These are phyloP conservation scores for Agrypnus murinus DNA, from an alignment of 2,888 invertebrate species.

Conservation along the genomic window DNA sequence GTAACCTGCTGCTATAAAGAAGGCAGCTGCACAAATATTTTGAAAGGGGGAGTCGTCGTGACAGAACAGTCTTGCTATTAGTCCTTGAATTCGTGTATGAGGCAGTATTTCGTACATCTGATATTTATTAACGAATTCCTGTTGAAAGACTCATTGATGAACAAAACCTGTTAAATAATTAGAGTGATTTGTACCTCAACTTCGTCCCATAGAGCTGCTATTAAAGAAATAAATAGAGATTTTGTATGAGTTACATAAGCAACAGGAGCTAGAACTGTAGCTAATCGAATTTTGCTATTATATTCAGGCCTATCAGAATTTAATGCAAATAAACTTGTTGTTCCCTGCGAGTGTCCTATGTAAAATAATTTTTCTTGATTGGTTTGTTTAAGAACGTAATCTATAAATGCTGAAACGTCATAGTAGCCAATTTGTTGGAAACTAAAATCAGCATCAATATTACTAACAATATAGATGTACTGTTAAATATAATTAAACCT, in stretches of 20 bases:
- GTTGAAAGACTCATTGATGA: neutral
- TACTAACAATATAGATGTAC: neutral
- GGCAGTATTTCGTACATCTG: neutral
- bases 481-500: too few relatives aligned
- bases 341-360: conserved; percentile 88
- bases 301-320: conserved; percentile 78
- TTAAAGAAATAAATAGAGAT: neutral
- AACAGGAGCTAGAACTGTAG: conserved; percentile 82
- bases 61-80: conserved; percentile 73
- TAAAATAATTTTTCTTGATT: conserved; percentile 81
- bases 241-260: conserved; percentile 67
- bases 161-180: neutral
- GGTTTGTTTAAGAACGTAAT: conserved; percentile 79
- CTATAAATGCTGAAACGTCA: conserved; percentile 89
- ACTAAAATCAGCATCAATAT: conserved; percentile 69
- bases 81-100: neutral
- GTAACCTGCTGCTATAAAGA: conserved; percentile 71
- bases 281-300: conserved; percentile 78
- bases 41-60: conserved; percentile 74
- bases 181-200: neutral
- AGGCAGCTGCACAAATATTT: conserved; percentile 78
- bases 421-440: conserved; percentile 88
- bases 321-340: conserved; percentile 81
- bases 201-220: neutral
- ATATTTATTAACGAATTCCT: neutral